Base-by-base conservation (phyloP, 2,888 invertebrate genomes). In the Caenorhabditis sp. region DNA sequence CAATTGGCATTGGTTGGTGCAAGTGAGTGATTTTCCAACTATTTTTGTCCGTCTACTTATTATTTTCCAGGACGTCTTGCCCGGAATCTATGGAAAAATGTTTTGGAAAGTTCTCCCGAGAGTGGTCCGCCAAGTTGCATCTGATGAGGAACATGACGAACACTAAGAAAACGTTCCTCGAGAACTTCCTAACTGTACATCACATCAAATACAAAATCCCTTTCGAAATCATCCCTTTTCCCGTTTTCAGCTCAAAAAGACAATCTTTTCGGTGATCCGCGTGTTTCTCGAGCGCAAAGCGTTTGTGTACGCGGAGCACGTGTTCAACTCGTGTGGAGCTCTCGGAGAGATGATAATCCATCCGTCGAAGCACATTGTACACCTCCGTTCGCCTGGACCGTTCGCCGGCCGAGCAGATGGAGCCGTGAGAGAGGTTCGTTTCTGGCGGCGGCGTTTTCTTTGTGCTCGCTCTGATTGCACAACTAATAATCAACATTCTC, bases 281-380 rank as follows among this genome's bases (percentile, higher is more conserved):
- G 6, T 65, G 6, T 63, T 76, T 17, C 17, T 65, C 22, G 76
- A 76, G 32, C 45, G 70, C 6, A 70, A 76, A 24, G 56, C 70
- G 5, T 70, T 45, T 17, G 24, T 59, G 3, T 76, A 70, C 32
- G 76, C 76, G 2, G 59, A 50, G 27, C 63, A 59, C 30, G 52
- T 76, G n/a, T 53, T 53, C 43, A 45, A 56, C 3, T 17, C 48
- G 2, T 76, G 76, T 35, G 76, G 76, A 22, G 35, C 70, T 2
- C 63, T 70, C 22, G 76, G 70, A 5, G 59, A 76, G 11, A 62
- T 75, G 62, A 68, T 56, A 15, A 68, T 75, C 8, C 75, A 68
- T 27, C 68, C 68, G 39, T 43, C 56, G 20, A 62, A 68, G 22
- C 62, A 52, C 13, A 32, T 43, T 11, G 30, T 52, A 7, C 48